Base-by-base conservation (phyloP, 2,797 vertebrate genomes). In the Sylvilagus floridanus region DNA sequence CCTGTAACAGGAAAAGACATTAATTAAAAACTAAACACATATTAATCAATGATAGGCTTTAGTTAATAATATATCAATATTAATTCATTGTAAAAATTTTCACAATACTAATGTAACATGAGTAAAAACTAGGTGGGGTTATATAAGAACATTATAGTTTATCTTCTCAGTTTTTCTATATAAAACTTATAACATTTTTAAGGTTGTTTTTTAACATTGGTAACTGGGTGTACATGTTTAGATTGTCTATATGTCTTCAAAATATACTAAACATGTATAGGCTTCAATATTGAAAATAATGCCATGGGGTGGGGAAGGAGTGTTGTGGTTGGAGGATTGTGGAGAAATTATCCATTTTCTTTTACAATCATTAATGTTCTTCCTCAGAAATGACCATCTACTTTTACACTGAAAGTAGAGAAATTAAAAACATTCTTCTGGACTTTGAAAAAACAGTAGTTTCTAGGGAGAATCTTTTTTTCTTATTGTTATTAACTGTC, bases 271-370 rank as follows among this genome's bases (percentile, higher is more conserved):
- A 32, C 65, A 22, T 47, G 66, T 8, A 19, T 88, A 42, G 54
- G 28, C 6, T 42, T 65, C 47, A 54, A 1, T 87, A 17, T 88
- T 65, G n/a, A 66, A 65, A 87, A 11, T 66, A 37, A n/a, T 6
- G 9, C 37, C 54, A 19, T 13, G 1, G 5, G 26, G 2, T 47
- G 30, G 42, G 17, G 1, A 0, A 21, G 26, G 14, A 35, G 35
- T 16, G 47, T 52, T 30, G 4, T 16, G 30, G 1, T 62, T 22
- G 32, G 10, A 75, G 19, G 35, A 35, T 60, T 68, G 10, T 17
- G 52, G 24, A 16, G 65, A 78, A 62, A 16, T 69, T 24, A 16
- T 68, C 22, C 14, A 11, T 28, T 85, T 28, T 32, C 16, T 78
- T 71, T 62, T 35, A 28, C 12, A 77, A 30, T 30, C 12, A 32